Evolutionary conservation across 35 echinoderm and acorn worm species (phyloP), one percentile per base, ranked within the genome.

Genomic region (Nesometra sesokonis): DNA sequence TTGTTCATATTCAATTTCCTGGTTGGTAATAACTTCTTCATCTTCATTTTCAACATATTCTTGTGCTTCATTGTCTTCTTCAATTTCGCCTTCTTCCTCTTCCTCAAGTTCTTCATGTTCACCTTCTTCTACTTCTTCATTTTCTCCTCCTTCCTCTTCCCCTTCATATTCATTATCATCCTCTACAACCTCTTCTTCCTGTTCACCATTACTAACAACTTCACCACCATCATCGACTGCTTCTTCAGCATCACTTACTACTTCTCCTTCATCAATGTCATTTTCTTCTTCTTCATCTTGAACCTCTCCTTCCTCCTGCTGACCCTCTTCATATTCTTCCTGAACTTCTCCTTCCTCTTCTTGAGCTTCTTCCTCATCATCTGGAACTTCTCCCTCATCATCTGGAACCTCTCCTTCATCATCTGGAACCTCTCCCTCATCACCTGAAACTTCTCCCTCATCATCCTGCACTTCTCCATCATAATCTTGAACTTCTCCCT

Each of bases 81-180:
- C 84, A 39, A 46, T 35, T 27, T 86, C 34, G 15, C 77, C 36
- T 34, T 81, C 78, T 84, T 37, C 79, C 36, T 89, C 88, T 32
- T 79, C 85, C 27, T 89, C 84, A 23, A 90, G 33, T 82, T 31
- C 47, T 35, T 79, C 85, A 84, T 79, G 83, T 82, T 91, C 77
- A 32, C 76, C 35, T 76, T 78, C 85, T 78, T 92, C 79, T 35
- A 39, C 81, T 17, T 77, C 35, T 33, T 88, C 85, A 30, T 84
- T 78, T 30, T 36, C 85, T 52, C 36, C 86, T 34, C 35, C 77
- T 31, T 17, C 83, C 23, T 82, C 87, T 30, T 93, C 77, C 27
- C 34, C 31, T 77, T 34, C 31, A 30, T 82, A 43, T 7, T 77
- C 78, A 15, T 57, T 80, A 31, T 84, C 88, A 17, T 84, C 83